Evolutionary conservation across 2,113 vertebrate genomes (phyloP).

Genomic region (Probosciger aterrimus): DNA sequence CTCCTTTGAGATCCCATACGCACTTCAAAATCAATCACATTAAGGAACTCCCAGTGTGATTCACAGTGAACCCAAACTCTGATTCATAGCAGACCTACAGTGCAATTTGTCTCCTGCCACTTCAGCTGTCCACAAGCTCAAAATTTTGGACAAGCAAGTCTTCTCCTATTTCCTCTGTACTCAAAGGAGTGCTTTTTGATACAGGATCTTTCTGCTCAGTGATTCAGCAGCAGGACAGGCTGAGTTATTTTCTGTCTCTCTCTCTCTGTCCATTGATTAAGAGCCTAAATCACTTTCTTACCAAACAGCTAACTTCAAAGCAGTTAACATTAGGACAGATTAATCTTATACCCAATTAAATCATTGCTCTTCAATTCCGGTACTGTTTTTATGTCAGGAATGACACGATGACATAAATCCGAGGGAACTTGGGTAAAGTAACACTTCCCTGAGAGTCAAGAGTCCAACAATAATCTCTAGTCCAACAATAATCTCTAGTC

Average conservation of each 20-base stretch:
- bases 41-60: neutral
- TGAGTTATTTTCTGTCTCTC: neutral
- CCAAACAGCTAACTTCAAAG: neutral
- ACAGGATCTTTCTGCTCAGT: neutral
- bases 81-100: neutral
- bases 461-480: neutral
- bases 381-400: neutral
- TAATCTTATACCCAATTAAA: neutral
- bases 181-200: neutral
- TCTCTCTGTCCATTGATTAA: neutral
- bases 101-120: neutral
- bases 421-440: neutral
- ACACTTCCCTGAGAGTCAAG: neutral
- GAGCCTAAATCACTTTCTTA: neutral
- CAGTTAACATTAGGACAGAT: neutral
- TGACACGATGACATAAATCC: neutral
- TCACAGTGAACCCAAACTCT: neutral
- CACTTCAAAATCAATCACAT: neutral
- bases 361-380: neutral
- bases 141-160: neutral
- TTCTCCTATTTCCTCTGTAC: neutral
- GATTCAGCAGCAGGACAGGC: neutral
- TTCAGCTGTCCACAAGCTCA: neutral
- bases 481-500: neutral
- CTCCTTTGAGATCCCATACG: neutral